Evolutionary conservation across 2,797 vertebrate genomes (phyloP), one percentile per base, ranked within the genome.

Genomic region (Eulemur mongoz): DNA sequence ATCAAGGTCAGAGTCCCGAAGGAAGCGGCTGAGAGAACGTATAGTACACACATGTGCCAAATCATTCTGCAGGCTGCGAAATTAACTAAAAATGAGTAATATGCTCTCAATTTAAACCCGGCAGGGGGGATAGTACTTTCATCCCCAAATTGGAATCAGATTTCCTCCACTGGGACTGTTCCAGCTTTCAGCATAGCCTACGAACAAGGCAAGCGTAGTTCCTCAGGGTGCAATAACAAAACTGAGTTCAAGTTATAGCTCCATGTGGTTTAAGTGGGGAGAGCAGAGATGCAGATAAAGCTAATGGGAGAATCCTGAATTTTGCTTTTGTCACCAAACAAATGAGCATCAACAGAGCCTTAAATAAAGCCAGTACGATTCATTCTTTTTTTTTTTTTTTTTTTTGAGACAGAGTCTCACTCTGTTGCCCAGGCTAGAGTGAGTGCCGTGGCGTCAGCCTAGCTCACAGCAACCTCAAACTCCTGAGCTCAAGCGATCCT

Each of bases 31-130:
- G 65, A 90, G 59, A 69, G 72, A 91, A 79, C 45, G 82, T 63
- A 76, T 0, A 97, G 13, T 20, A n/a, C 50, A 76, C 96, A 97
- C 45, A 48, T 93, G 91, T 90, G 96, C 91, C 35, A 57, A 94
- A 95, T 90, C 84, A 88, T 95, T 85, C 94, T 80, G 75, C 65
- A 97, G 90, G 84, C 89, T 92, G 91, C 95, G 69, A 95, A 97
- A 97, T 96, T 96, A 98, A 95, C 91, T 92, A 96, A 96, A 96
- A 96, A 90, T 75, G 94, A 97, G 93, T 94, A 94, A 97, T 94
- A 94, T 87, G 78, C 83, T 97, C 92, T 96, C 91, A 95, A 96
- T 97, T 97, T 96, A 97, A 97, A 95, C 93, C 93, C 96, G 97
- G 96, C 95, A 93, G 94, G 96, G 96, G 96, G 43, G 48, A 93